phyloP scores from a whole-genome alignment of 2,888 invertebrate genomes.

The Himalopsyche tibetana region DNA sequence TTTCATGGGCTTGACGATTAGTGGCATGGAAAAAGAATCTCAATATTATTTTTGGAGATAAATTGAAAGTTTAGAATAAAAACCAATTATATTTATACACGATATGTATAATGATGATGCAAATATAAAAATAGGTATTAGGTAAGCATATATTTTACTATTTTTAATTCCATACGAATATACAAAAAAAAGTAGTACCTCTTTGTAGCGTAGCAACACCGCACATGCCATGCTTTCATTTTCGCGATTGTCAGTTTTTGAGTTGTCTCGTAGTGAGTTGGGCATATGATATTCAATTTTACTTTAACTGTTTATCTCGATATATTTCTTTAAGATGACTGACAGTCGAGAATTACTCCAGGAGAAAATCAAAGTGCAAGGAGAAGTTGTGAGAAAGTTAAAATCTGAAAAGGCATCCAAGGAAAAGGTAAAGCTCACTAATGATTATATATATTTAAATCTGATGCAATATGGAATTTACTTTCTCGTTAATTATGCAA shows the following conservation, averaged over 20 bases:
- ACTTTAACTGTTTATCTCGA: slow-evolving; percentile 44
- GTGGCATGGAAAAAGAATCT: no score
- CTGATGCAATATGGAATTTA: slow-evolving; percentile 57
- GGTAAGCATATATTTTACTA: no score
- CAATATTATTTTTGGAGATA: no score
- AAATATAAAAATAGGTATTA: no score
- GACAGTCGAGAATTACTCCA: slow-evolving; percentile 76
- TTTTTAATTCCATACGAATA: no score
- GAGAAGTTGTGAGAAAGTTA: slow-evolving; percentile 87
- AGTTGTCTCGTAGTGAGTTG: slow-evolving; percentile 49
- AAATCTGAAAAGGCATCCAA: slow-evolving; percentile 88
- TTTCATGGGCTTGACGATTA: no score
- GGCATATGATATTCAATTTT: slow-evolving; percentile 39
- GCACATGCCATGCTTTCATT: slow-evolving; percentile 52
- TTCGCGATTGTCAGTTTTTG: slow-evolving; percentile 46
- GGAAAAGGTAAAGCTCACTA: slow-evolving; percentile 80
- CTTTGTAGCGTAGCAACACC: background rate
- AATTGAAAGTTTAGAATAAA: no score
- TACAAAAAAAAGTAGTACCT: no score
- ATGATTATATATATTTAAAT: slow-evolving; percentile 48
- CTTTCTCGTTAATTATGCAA: background rate
- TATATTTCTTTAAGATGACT: slow-evolving; percentile 69
- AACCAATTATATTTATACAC: no score
- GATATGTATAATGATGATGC: no score
- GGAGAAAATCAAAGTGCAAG: slow-evolving; percentile 83